These are phyloP conservation scores for Mythimna lalbum DNA, from an alignment of 2,888 invertebrate genomes.

Conservation along the genomic window DNA sequence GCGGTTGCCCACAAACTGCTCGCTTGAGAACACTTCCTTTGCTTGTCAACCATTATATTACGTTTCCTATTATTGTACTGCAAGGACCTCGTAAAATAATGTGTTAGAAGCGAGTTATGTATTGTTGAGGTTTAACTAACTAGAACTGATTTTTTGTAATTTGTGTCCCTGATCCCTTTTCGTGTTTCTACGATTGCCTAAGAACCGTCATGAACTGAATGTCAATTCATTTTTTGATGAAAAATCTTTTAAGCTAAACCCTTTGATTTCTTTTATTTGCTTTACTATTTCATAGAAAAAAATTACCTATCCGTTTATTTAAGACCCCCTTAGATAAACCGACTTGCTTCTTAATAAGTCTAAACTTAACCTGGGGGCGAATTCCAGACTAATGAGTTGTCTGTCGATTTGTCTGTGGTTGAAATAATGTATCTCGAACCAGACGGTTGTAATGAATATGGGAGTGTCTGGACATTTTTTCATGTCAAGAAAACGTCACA, in stretches of 20 bases:
- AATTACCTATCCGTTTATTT: not conserved
- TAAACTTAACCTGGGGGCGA: slow-evolving; percentile 13
- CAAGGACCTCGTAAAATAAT: slow-evolving; percentile 64
- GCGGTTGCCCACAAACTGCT: slow-evolving; percentile 81
- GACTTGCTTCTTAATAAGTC: too few species aligned
- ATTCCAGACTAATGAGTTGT: slow-evolving; percentile 30
- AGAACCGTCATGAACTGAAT: not conserved
- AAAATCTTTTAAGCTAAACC: not conserved
- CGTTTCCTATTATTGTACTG: slow-evolving; percentile 57
- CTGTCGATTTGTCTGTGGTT: slow-evolving; percentile 17
- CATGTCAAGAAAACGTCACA: slow-evolving; percentile 47
- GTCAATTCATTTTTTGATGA: not conserved
- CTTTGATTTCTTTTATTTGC: not conserved
- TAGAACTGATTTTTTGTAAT: slow-evolving; percentile 1
- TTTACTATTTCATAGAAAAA: not conserved
- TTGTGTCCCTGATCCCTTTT: not conserved
- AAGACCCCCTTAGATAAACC: too few species aligned
- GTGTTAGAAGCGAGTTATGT: slow-evolving; percentile 32
- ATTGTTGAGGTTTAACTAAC: slow-evolving; percentile 40
- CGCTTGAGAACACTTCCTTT: slow-evolving; percentile 76
- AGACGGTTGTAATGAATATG: slow-evolving; percentile 34
- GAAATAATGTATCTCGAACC: slow-evolving; percentile 31
- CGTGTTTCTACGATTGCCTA: not conserved
- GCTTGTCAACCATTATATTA: slow-evolving; percentile 71
- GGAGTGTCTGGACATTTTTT: slow-evolving; percentile 40